Evolutionary conservation across 64 coral and sea anemone genomes (phyloP).

Genomic region (Hydrozoanthus tunicans): DNA sequence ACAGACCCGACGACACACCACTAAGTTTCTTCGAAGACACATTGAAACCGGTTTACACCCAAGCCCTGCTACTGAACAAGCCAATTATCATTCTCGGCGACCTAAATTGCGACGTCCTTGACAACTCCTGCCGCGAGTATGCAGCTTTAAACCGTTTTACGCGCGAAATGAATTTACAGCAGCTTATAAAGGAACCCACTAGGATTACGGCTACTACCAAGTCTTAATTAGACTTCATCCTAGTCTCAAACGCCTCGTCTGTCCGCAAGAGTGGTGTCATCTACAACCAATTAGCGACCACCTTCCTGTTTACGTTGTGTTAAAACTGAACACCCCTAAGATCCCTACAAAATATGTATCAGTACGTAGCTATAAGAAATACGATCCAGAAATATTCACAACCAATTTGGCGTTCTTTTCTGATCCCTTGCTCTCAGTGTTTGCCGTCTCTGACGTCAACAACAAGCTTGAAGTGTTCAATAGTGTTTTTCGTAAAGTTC

Average conservation of each 20-base stretch:
- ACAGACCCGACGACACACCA: neutral
- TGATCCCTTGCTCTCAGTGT: slow-evolving; percentile 2
- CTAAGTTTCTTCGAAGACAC: neutral
- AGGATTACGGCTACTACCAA: too few species aligned
- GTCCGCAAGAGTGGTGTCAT: slow-evolving; percentile 20
- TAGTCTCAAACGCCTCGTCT: neutral
- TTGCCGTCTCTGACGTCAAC: neutral
- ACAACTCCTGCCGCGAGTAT: too few species aligned
- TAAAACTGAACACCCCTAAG: slow-evolving; percentile 36
- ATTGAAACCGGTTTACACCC: neutral
- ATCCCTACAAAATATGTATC: neutral
- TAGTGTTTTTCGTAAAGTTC: too few species aligned
- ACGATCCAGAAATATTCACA: neutral
- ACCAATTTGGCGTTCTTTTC: neutral
- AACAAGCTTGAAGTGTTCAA: slow-evolving; percentile 8
- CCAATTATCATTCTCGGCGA: too few species aligned
- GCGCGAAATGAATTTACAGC: too few species aligned
- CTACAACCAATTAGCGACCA: slow-evolving; percentile 24
- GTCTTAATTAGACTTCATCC: too few species aligned
- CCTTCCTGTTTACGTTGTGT: slow-evolving; percentile 38
- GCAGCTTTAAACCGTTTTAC: too few species aligned
- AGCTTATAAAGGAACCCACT: too few species aligned
- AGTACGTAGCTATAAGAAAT: slow-evolving; percentile 36
- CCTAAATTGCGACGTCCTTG: too few species aligned
- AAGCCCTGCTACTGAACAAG: too few species aligned